Evolutionary conservation across 2,888 invertebrate species (phyloP), one percentile per base, ranked within the genome.

Genomic region (Drosophila ustulata): DNA sequence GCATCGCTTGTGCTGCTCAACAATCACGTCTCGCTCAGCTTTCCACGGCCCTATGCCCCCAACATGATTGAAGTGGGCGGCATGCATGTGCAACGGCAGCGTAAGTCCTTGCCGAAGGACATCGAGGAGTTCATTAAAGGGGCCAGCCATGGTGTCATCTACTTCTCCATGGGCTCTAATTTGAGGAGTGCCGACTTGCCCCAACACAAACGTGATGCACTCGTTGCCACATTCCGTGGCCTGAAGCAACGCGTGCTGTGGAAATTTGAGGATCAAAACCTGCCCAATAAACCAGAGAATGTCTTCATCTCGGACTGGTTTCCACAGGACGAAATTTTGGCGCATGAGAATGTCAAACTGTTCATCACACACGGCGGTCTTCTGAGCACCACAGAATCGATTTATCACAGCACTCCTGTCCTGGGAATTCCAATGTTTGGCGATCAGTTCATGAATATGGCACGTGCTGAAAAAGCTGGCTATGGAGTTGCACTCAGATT

Each of bases 391-490:
- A 93, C 91, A 0, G 93, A 93, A 70, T 91, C 93, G 0, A 84
- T 93, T 45, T 93, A 93, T 57, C 91, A 93, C 71, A 93, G 93
- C n/a, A 93, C 92, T 5, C 93, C 93, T 0, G 78, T 93, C 4
- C 71, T 94, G n/a, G 93, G 93, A 1, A 92, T 94, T 59, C 94
- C 94, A 0, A 88, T 94, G 28, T 93, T 93, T 63, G 93, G 91
- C 0, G 94, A 94, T 88, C 94, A 94, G 79, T 90, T 92, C 51
- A 74, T 93, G 41, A 94, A 94, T 70, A 93, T 93, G 89, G 91
- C 86, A 1, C 90, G 91, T n/a, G 93, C 93, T 1, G 92, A 90
- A 55, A 67, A 80, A 1, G 76, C 86, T 26, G 94, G 93, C 3
- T 92, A 90, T 77, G 93, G 92, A 92, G 4, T 71, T 66, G 82